Conservation (phyloP, 1,140 invertebrate genomes). For the Zaprionus vittiger region DNA sequence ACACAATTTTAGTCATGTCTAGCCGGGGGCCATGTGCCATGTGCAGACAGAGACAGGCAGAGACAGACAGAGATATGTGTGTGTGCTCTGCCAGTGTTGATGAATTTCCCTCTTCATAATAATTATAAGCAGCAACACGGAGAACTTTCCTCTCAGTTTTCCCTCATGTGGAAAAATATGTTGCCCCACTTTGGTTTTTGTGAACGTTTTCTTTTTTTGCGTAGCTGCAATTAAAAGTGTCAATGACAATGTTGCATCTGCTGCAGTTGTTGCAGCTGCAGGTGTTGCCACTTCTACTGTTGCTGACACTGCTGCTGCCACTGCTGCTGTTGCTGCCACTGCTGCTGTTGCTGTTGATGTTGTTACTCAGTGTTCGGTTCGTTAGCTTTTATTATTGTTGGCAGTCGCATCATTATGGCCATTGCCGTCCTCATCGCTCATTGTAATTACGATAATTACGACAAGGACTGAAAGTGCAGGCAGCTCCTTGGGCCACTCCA, state of each 20-base stretch:
- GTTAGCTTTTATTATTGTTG: constrained; percentile 76
- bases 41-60: not conserved
- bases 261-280: constrained; percentile 21
- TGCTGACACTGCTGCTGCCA: not conserved
- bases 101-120: constrained; percentile 69
- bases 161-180: constrained; percentile 59
- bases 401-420: constrained; percentile 40
- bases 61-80: not conserved
- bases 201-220: constrained; percentile 40
- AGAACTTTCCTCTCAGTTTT: not conserved
- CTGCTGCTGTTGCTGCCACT: not conserved
- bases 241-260: constrained; percentile 60
- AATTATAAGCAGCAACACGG: constrained; percentile 60
- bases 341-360: constrained; percentile 35
- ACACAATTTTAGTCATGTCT: constrained; percentile 59
- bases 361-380: constrained; percentile 52
- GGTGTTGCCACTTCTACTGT: constrained; percentile 21
- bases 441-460: constrained; percentile 81
- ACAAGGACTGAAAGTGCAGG: constrained; percentile 51
- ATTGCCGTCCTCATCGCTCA: constrained; percentile 68
- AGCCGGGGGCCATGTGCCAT: constrained; percentile 35
- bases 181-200: constrained; percentile 61
- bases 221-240: constrained; percentile 72
- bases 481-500: constrained; percentile 41
- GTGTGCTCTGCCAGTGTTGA: constrained; percentile 28